Evolutionary conservation across 1,140 invertebrate genomes (phyloP).

Genomic region (Dinoponera quadriceps): DNA sequence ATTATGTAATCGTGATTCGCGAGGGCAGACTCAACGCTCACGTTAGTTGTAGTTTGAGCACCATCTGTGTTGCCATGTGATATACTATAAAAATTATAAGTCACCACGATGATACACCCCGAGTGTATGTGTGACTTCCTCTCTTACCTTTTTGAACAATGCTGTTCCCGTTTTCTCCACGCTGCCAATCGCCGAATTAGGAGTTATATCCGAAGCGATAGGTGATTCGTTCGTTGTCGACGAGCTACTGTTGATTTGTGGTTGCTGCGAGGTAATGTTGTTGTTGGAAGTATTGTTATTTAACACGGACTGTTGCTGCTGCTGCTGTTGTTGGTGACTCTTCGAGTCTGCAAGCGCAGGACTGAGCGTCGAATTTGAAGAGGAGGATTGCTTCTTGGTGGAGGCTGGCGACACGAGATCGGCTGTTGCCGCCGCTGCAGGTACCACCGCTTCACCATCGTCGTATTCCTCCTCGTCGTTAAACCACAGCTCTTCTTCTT

Average conservation of each 20-base stretch:
- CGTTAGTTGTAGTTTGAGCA: too few relatives aligned
- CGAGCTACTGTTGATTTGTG: conserved; percentile 82
- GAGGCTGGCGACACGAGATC: conserved; percentile 80
- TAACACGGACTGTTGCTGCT: conserved; percentile 82
- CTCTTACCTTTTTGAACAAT: conserved; percentile 87
- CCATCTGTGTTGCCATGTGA: too few relatives aligned
- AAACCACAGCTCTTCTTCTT: conserved; percentile 99
- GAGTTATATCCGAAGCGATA: conserved; percentile 83
- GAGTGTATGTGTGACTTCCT: conserved; percentile 46
- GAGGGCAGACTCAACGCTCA: too few relatives aligned
- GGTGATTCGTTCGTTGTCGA: conserved; percentile 81
- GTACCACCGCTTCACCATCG: conserved; percentile 90
- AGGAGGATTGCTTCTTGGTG: conserved; percentile 83
- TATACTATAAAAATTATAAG: not conserved
- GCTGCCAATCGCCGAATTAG: conserved; percentile 78
- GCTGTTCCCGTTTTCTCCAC: conserved; percentile 84
- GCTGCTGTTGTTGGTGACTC: conserved; percentile 80
- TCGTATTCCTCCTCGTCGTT: conserved; percentile 98
- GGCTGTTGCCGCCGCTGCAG: conserved; percentile 84
- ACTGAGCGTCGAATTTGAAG: conserved; percentile 83
- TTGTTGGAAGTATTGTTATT: conserved; percentile 85
- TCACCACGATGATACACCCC: not conserved
- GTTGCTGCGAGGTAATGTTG: conserved; percentile 78
- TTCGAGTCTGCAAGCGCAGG: conserved; percentile 79
- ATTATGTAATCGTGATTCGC: not conserved